A percentile compares a stretch with the other conserved stretches of the same genome.
Conservation (phyloP, 2,113 vertebrate genomes). For the Falcunculus frontatus region DNA sequence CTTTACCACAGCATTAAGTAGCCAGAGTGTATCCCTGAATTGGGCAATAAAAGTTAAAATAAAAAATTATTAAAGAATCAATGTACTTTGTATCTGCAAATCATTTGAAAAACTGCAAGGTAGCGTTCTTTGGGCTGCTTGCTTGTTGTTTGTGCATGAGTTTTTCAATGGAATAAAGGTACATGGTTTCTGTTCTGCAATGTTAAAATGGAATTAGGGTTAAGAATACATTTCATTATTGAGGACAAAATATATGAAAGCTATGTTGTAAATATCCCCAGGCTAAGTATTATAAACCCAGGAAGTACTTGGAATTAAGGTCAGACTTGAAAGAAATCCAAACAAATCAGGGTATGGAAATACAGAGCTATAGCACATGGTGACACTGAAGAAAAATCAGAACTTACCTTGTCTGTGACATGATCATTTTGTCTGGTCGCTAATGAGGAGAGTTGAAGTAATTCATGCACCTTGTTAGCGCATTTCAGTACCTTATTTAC, state of each 20-base stretch:
- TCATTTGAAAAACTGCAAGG: slow-evolving; percentile 7
- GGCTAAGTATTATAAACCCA: background rate
- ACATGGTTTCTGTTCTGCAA: background rate
- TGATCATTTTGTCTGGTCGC: background rate
- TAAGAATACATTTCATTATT: background rate
- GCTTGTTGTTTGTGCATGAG: background rate
- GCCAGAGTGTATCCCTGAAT: slow-evolving; percentile 46
- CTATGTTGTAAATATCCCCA: background rate
- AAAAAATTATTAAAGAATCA: slow-evolving; percentile 26
- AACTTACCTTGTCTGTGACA: background rate
- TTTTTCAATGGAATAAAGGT: background rate
- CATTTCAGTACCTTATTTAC: background rate
- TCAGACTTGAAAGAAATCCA: background rate
- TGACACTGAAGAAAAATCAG: background rate
- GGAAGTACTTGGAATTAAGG: background rate
- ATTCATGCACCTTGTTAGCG: background rate
- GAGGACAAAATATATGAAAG: background rate
- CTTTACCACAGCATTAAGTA: slow-evolving; percentile 31
- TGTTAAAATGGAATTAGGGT: background rate
- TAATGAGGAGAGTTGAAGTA: background rate
- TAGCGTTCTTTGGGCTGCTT: background rate
- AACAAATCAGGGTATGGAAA: background rate
- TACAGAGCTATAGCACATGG: background rate
- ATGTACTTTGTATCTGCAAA: background rate
- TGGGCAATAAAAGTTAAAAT: slow-evolving; percentile 51